phyloP scores from a whole-genome alignment of 1,140 invertebrate genomes.

The Zaprionus gabonicus region DNA sequence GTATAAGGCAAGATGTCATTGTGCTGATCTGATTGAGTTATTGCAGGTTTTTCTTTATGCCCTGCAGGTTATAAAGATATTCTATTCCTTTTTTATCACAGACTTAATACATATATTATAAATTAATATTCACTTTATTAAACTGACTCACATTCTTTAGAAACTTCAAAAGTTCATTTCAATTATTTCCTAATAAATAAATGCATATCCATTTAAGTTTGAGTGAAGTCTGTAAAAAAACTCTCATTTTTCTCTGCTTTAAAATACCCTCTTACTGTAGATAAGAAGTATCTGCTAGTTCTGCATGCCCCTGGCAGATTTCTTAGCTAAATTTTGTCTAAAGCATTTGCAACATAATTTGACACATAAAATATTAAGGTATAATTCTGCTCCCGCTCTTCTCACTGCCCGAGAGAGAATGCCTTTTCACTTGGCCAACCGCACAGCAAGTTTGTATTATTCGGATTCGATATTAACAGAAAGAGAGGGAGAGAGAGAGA shows the following conservation, averaged over 20 bases:
- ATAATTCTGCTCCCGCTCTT: neutral
- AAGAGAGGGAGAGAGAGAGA: neutral
- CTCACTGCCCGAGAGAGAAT: neutral
- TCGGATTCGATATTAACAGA: constrained; percentile 25
- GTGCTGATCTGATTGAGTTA: neutral
- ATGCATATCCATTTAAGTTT: too few relatives aligned
- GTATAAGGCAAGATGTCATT: neutral
- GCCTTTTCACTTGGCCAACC: neutral
- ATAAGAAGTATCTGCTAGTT: neutral
- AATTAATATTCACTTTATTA: too few relatives aligned
- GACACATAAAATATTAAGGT: constrained; percentile 11
- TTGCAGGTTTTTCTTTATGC: neutral
- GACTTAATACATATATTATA: too few relatives aligned
- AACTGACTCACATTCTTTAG: too few relatives aligned
- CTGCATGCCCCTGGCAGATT: neutral
- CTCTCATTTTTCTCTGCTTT: too few relatives aligned
- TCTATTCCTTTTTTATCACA: too few relatives aligned
- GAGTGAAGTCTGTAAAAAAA: too few relatives aligned
- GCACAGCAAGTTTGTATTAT: constrained; percentile 5
- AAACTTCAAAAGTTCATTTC: too few relatives aligned
- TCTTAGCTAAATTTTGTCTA: neutral
- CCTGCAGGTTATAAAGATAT: too few relatives aligned
- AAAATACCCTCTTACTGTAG: too few relatives aligned
- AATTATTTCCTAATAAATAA: too few relatives aligned
- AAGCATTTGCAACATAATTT: constrained; percentile 1